Evolutionary conservation across 2,797 vertebrate genomes (phyloP), one percentile per base, ranked within the genome.

Genomic region (Enteromius trimaculatus): DNA sequence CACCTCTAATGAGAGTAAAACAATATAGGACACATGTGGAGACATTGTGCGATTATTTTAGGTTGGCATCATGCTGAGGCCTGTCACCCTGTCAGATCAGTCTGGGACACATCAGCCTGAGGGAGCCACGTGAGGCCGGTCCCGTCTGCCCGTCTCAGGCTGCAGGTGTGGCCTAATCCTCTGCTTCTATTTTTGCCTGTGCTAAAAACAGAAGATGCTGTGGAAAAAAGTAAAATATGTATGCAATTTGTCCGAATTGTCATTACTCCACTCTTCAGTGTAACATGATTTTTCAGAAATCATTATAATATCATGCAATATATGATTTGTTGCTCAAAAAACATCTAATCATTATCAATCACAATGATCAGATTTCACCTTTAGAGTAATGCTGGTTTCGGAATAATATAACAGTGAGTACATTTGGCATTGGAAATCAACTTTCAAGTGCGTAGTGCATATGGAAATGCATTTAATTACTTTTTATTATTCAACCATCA

Each of bases 71-170:
- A 86, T 79, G 79, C 66, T 74, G 88, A 87, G 85, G 66, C 86
- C 84, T 90, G 88, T 89, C 91, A 90, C 88, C 75, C 85, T 89
- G 89, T 87, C 88, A 88, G 83, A 86, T 77, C 16, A 66, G 78
- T 91, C 86, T 83, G 87, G 88, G 86, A 89, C 85, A 86, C 85
- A 26, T 86, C 51, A 71, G 53, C 71, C 53, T 42, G 85, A 49
- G 64, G 70, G 84, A 77, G 55, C 78, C 83, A 86, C 81, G 53
- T 86, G 82, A 79, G 82, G 83, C 86, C 70, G 75, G 74, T 81
- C 74, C 66, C 80, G 62, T 90, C 86, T 89, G 82, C 88, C 82
- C 81, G 78, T 87, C 74, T 55, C 85, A 34, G 58, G 42, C 72
- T 58, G 75, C 64, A 69, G 80, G 74, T 81, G 42, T 8, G 26